These are phyloP conservation scores for Leucania comma DNA, from an alignment of 2,888 invertebrate species.

Conservation along the genomic window DNA sequence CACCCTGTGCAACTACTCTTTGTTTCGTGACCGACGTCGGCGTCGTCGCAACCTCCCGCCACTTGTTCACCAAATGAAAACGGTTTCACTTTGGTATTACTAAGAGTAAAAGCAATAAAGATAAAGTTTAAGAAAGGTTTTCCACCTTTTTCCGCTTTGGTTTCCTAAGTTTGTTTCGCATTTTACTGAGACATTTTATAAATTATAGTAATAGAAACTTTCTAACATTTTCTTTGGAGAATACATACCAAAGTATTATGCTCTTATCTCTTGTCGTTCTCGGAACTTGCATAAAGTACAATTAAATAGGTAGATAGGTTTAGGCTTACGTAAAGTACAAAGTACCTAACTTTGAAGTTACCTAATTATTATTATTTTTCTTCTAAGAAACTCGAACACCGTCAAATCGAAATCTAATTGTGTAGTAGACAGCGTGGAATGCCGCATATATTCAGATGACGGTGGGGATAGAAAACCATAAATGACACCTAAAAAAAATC, in stretches of 20 bases:
- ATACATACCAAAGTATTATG: neutral
- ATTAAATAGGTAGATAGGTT: too few relatives aligned
- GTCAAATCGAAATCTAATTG: neutral
- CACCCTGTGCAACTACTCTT: constrained; percentile 78
- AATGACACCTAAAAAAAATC: too few relatives aligned
- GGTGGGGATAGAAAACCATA: neutral
- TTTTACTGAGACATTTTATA: constrained; percentile 63
- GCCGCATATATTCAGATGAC: neutral
- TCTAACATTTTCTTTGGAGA: constrained; percentile 4
- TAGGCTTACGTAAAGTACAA: neutral
- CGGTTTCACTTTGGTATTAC: constrained; percentile 87
- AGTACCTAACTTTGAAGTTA: neutral
- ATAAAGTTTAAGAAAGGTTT: constrained; percentile 80
- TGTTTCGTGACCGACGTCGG: constrained; percentile 82
- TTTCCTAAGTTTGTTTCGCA: constrained; percentile 70
- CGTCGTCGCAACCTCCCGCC: constrained; percentile 77
- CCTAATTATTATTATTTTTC: neutral
- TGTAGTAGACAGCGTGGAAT: neutral
- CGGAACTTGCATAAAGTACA: neutral
- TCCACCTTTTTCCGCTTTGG: constrained; percentile 77
- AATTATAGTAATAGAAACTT: constrained; percentile 50
- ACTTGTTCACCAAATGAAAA: constrained; percentile 88
- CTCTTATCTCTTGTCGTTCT: neutral
- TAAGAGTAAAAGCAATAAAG: constrained; percentile 80
- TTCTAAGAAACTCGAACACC: neutral